phyloP scores from a whole-genome alignment of 1,140 invertebrate genomes.

The Nephila pilipes region DNA sequence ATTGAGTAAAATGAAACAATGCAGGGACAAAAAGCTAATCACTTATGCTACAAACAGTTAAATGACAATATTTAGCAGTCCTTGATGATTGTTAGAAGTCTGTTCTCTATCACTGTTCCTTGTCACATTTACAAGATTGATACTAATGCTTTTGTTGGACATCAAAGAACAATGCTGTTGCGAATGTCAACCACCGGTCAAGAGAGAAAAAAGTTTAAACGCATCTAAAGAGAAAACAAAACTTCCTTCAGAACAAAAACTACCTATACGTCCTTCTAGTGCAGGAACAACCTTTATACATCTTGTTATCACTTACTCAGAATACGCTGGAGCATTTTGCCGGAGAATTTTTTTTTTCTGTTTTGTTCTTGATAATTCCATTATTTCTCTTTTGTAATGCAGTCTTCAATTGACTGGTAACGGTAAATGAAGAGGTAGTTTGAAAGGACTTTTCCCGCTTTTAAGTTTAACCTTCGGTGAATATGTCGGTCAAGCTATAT shows the following conservation, averaged over 20 bases:
- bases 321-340: neutral
- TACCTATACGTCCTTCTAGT: conserved; percentile 36
- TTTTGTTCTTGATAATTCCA: conserved; percentile 44
- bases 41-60: conserved; percentile 1
- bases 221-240: conserved; percentile 32
- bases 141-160: neutral
- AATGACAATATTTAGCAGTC: neutral
- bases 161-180: conserved; percentile 19
- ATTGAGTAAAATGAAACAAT: neutral
- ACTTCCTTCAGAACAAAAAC: conserved; percentile 48
- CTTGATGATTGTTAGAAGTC: neutral
- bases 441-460: conserved; percentile 44
- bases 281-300: neutral
- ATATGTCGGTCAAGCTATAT: conserved; percentile 36
- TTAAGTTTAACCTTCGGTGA: conserved; percentile 46
- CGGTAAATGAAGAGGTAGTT: conserved; percentile 30
- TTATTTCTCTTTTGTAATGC: conserved; percentile 45
- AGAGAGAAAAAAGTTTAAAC: conserved; percentile 23
- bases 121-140: conserved; percentile 30
- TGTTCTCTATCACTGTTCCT: conserved; percentile 32
- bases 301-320: conserved; percentile 8
- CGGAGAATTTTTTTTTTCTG: conserved; percentile 26
- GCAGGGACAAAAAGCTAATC: conserved; percentile 13
- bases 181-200: conserved; percentile 46
- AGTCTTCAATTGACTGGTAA: conserved; percentile 43